Conservation (phyloP, 2,888 invertebrate species). For the Cerceris ruficornis region DNA sequence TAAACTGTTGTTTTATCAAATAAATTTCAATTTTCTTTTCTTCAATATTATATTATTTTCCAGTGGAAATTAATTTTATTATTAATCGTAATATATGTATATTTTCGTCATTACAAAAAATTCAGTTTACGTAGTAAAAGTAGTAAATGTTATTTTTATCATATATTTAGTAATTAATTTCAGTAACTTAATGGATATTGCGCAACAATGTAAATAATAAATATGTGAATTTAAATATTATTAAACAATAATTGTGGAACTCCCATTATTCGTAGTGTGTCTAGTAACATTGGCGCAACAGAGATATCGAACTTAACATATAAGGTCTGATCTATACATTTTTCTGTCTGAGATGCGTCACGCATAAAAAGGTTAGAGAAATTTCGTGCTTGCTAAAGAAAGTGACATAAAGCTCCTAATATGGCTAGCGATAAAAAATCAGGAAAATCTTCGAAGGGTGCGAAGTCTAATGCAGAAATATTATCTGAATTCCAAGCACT, state of each 20-base stretch:
- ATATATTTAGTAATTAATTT: too few species aligned
- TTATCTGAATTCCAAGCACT: slow-evolving; percentile 93
- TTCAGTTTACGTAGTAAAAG: too few species aligned
- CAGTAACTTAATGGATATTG: too few species aligned
- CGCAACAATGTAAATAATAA: not conserved
- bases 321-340: too few species aligned
- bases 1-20: too few species aligned
- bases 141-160: too few species aligned
- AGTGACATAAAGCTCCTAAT: slow-evolving; percentile 68
- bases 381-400: slow-evolving; percentile 27
- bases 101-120: too few species aligned
- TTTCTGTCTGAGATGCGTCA: not conserved
- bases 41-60: too few species aligned
- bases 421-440: slow-evolving; percentile 79
- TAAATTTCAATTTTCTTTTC: too few species aligned
- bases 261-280: not conserved
- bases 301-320: not conserved
- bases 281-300: not conserved
- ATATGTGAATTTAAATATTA: not conserved
- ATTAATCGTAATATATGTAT: too few species aligned
- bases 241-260: not conserved
- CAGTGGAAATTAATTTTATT: too few species aligned
- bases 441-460: slow-evolving; percentile 70
- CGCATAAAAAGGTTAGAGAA: not conserved
- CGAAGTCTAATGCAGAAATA: slow-evolving; percentile 87